These are phyloP conservation scores for Cathartes aura DNA, from an alignment of 2,113 vertebrate species.

Conservation along the genomic window DNA sequence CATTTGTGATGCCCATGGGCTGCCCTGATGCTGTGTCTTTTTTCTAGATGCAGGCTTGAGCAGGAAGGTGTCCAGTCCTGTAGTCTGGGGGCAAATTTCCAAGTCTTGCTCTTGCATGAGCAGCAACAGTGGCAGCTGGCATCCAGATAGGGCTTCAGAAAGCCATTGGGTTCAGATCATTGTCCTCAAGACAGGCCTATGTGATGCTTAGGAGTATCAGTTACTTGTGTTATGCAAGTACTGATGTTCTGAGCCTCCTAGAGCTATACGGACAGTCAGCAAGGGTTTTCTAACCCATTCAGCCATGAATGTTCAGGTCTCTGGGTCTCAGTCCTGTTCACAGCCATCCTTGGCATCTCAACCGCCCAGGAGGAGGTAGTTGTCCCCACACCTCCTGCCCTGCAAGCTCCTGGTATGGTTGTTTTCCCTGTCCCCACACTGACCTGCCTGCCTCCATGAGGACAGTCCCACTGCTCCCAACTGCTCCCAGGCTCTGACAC, in stretches of 20 bases:
- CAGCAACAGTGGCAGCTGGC: background rate
- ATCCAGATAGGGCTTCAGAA: background rate
- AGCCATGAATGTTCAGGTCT: background rate
- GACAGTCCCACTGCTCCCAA: background rate
- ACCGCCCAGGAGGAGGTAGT: background rate
- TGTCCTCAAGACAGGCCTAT: background rate
- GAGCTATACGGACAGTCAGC: background rate
- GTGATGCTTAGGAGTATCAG: background rate
- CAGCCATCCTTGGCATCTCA: background rate
- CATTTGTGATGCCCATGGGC: background rate
- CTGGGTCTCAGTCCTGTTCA: background rate
- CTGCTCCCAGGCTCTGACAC: background rate
- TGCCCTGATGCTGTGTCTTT: background rate
- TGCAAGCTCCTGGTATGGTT: background rate
- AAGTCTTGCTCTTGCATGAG: background rate
- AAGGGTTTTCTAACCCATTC: background rate
- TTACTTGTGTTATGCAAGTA: background rate
- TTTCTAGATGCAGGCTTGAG: background rate
- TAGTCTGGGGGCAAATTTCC: background rate
- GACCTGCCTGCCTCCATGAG: background rate
- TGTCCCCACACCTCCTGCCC: background rate
- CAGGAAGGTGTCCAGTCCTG: background rate
- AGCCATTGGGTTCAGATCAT: background rate
- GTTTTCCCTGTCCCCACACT: fast-evolving
- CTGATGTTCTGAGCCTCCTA: background rate